These are phyloP conservation scores for Aspidiotus destructor DNA, from an alignment of 2,888 invertebrate genomes.

Conservation along the genomic window DNA sequence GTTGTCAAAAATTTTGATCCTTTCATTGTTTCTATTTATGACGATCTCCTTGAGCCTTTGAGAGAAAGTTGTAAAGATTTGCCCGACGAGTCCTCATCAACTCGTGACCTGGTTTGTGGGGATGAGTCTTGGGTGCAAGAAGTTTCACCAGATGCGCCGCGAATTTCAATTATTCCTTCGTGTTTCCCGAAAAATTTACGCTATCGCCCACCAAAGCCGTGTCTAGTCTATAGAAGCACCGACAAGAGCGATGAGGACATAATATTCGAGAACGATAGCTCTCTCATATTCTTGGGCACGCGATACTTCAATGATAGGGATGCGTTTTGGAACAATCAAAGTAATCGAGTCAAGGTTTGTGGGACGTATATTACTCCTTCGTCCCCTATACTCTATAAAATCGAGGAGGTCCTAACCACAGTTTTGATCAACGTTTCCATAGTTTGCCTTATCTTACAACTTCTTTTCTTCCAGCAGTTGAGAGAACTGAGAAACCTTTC, in stretches of 20 bases:
- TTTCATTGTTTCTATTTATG: not conserved
- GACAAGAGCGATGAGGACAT: not conserved
- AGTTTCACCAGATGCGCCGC: not conserved
- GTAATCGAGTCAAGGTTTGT: not conserved
- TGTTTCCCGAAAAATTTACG: not conserved
- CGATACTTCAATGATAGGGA: not conserved
- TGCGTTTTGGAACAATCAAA: not conserved
- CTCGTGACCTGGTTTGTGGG: not conserved
- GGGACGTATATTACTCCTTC: not conserved
- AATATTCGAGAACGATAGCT: not conserved
- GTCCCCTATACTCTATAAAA: not conserved
- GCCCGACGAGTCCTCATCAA: not conserved
- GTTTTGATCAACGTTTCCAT: conserved; percentile 41
- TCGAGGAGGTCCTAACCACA: conserved; percentile 9
- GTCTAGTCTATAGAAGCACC: not conserved
- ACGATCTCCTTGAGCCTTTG: too few species aligned
- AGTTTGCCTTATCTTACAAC: conserved; percentile 44
- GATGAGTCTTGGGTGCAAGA: not conserved
- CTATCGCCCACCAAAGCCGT: not conserved
- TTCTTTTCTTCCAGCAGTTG: conserved; percentile 45
- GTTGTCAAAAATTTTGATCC: not conserved
- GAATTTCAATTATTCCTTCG: not conserved
- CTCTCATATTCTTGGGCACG: not conserved
- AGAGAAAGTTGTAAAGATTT: not conserved
- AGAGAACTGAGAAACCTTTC: conserved; percentile 46